A percentile compares a stretch with the other conserved stretches of the same genome.
These are phyloP conservation scores for Datnioides undecimradiatus DNA, from an alignment of 2,113 vertebrate genomes.

Conservation along the genomic window DNA sequence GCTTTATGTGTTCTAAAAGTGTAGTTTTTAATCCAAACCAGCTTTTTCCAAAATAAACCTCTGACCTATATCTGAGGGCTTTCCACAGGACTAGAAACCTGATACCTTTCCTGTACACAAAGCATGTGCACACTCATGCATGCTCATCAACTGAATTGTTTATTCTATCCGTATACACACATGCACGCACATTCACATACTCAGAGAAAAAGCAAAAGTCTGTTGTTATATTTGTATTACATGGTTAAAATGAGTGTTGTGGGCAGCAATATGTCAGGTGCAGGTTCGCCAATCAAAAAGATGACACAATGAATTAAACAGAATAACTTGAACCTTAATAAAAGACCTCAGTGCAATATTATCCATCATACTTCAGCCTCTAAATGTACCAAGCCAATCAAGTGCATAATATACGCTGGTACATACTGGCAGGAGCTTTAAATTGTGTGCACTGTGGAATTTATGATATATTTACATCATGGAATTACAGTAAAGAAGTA, in stretches of 20 bases:
- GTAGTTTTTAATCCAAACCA: background rate
- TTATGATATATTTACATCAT: background rate
- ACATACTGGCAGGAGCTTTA: background rate
- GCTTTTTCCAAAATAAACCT: background rate
- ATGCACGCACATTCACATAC: background rate
- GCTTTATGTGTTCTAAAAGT: background rate
- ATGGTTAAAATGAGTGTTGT: background rate
- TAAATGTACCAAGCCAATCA: background rate
- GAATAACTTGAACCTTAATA: background rate
- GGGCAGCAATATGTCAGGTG: background rate
- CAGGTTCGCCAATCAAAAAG: background rate
- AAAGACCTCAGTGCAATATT: slow-evolving; percentile 2
- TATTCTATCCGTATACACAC: slow-evolving; percentile 14
- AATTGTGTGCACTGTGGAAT: background rate
- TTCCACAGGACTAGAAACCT: background rate
- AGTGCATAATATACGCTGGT: slow-evolving; percentile 11
- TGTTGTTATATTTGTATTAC: background rate
- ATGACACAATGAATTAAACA: background rate
- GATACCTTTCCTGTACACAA: slow-evolving; percentile 6
- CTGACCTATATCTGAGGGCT: background rate
- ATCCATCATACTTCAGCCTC: background rate
- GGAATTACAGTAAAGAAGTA: background rate
- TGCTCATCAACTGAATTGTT: background rate
- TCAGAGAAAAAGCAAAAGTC: background rate
- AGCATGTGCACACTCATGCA: background rate